phyloP scores from a whole-genome alignment of 2,797 vertebrate species.

The Pyrocephalus nanus region DNA sequence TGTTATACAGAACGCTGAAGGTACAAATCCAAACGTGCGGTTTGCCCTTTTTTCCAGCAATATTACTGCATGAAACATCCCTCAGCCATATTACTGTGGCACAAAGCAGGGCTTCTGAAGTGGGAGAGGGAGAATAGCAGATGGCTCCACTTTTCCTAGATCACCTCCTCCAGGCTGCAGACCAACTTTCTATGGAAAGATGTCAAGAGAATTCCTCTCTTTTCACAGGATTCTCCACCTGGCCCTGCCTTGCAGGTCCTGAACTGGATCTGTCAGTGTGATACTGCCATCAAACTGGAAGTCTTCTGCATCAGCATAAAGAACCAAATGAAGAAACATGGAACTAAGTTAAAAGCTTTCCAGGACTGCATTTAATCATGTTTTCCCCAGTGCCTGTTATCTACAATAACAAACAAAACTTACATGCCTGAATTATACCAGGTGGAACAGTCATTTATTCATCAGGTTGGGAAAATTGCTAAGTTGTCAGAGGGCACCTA shows the following conservation, averaged over 20 bases:
- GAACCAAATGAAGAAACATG: background rate
- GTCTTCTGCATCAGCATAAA: background rate
- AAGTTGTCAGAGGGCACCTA: constrained; percentile 55
- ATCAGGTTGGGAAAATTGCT: constrained; percentile 46
- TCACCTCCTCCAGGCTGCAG: background rate
- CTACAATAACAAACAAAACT: constrained; percentile 37
- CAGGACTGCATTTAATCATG: background rate
- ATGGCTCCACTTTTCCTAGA: background rate
- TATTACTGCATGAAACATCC: background rate
- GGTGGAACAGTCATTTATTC: constrained; percentile 37
- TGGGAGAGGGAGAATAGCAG: background rate
- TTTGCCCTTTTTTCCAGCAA: background rate
- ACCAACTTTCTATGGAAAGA: background rate
- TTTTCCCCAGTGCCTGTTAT: constrained; percentile 17
- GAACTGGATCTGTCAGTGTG: background rate
- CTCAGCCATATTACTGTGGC: background rate
- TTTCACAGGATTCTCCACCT: background rate
- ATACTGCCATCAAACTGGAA: background rate
- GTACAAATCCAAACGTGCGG: background rate
- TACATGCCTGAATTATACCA: constrained; percentile 24
- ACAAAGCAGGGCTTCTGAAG: background rate
- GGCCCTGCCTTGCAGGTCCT: background rate
- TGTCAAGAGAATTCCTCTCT: background rate
- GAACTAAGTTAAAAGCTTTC: background rate
- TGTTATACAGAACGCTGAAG: background rate